phyloP scores from a whole-genome alignment of 2,888 invertebrate species.

The Neoscelio sp. region DNA sequence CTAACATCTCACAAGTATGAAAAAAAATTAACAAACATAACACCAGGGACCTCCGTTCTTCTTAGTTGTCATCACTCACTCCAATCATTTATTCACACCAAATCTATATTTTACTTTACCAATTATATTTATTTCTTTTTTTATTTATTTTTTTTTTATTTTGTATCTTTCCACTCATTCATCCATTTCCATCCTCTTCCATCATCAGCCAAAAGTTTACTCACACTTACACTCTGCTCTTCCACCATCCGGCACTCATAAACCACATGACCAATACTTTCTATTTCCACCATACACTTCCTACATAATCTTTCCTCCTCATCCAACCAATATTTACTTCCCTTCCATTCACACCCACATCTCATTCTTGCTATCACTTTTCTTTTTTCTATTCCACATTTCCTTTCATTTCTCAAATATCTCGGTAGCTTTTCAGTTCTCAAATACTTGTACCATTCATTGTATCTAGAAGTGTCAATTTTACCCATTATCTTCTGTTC shows the following conservation, averaged over 20 bases:
- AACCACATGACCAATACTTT: conserved; percentile 3
- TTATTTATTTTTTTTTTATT: not conserved
- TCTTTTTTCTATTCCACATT: not conserved
- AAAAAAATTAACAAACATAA: no score
- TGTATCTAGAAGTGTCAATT: not conserved
- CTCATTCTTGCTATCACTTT: not conserved
- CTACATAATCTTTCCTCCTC: not conserved
- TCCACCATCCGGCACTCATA: conserved; percentile 6
- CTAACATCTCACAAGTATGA: no score
- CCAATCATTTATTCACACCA: no score
- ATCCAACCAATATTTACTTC: conserved; percentile 1
- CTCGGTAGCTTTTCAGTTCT: not conserved
- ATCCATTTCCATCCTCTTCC: not conserved
- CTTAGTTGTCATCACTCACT: no score
- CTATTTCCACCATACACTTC: not conserved
- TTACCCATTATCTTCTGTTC: not conserved
- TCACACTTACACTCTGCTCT: not conserved
- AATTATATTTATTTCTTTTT: no score
- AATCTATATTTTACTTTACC: no score
- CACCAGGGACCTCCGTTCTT: conserved; percentile 4
- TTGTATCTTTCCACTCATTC: not conserved
- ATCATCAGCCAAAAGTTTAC: not conserved
- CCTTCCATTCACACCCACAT: conserved; percentile 12
- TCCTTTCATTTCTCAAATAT: not conserved
- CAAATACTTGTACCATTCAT: no score